Evolutionary conservation across 2,797 vertebrate genomes (phyloP).

Genomic region (Pyrrhura leucotis): DNA sequence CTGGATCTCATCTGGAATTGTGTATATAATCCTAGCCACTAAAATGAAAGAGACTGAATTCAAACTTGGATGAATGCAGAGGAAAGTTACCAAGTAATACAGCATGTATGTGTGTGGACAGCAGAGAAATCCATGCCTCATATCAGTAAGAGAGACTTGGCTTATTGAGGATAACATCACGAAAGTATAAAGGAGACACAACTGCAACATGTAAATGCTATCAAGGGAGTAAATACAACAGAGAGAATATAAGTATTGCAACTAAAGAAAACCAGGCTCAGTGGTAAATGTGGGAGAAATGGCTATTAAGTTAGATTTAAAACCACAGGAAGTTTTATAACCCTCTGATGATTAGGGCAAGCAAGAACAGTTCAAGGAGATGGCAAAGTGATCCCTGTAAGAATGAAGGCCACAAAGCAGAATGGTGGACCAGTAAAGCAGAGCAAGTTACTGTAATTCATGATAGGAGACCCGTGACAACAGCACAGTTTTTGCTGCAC

Average conservation of each 20-base stretch:
- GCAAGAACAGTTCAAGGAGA: neutral
- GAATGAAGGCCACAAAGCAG: neutral
- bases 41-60: neutral
- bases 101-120: neutral
- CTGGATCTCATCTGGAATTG: neutral
- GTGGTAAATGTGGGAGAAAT: neutral
- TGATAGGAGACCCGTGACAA: constrained; percentile 55
- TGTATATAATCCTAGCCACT: neutral
- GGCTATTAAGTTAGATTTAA: neutral
- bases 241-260: neutral
- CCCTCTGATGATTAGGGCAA: neutral
- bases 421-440: neutral
- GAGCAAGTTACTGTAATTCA: neutral
- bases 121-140: neutral
- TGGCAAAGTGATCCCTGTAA: rapidly evolving
- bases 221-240: neutral
- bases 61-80: neutral
- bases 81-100: neutral
- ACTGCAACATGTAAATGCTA: neutral
- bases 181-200: neutral
- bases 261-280: neutral
- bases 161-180: neutral
- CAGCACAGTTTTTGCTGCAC: constrained; percentile 60
- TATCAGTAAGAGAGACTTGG: neutral
- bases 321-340: neutral